Evolutionary conservation across 2,797 vertebrate species (phyloP).

Genomic region (Hipposideros larvatus): DNA sequence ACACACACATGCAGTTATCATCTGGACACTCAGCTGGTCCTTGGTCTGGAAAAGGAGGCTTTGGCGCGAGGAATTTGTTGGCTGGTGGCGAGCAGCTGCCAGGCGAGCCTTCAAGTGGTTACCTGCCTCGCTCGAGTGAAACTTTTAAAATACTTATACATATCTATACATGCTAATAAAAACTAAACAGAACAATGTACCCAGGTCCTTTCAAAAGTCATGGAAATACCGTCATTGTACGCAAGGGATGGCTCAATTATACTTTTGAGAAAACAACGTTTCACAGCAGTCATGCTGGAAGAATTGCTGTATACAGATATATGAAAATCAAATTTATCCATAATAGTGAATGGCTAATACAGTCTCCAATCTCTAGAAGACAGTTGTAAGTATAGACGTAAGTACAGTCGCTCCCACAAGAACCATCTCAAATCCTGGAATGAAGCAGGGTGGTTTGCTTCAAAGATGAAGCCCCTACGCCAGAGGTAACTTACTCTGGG

Average conservation of each 20-base stretch:
- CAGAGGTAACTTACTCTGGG: neutral
- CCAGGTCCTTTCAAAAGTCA: constrained; percentile 68
- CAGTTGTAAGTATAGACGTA: neutral
- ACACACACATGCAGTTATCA: constrained; percentile 81
- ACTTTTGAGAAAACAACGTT: constrained; percentile 65
- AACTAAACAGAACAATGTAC: constrained; percentile 62
- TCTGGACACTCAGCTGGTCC: constrained; percentile 77
- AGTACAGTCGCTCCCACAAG: neutral
- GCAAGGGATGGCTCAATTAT: constrained; percentile 70
- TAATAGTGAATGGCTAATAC: constrained; percentile 29
- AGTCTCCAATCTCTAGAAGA: constrained; percentile 54
- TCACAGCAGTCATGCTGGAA: neutral
- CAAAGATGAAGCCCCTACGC: neutral
- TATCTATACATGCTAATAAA: constrained; percentile 64
- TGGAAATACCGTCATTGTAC: constrained; percentile 74
- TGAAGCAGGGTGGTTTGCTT: neutral
- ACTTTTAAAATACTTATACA: constrained; percentile 83
- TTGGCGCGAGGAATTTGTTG: constrained; percentile 72
- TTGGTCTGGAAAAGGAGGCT: constrained; percentile 75
- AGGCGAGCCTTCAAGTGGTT: constrained; percentile 70
- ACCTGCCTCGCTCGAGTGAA: constrained; percentile 38
- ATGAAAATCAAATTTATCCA: constrained; percentile 61
- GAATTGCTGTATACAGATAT: constrained; percentile 60
- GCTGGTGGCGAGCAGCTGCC: constrained; percentile 72
- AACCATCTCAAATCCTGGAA: neutral